Conservation (phyloP, 2,888 invertebrate genomes). For the Tachina fera region DNA sequence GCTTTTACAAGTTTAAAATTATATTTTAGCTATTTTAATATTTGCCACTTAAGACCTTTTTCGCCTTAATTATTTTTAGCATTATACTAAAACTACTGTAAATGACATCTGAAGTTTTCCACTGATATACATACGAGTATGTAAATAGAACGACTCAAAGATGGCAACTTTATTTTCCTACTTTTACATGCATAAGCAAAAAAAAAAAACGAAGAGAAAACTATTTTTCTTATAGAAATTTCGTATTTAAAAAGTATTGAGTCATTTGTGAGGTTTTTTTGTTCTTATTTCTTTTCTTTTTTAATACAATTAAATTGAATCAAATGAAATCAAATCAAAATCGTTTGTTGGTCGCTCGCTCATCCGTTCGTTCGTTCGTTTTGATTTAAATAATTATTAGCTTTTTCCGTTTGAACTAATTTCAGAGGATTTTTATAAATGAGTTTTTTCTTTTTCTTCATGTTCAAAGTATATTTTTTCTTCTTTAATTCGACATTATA, state of each 20-base stretch:
- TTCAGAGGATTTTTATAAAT: slow-evolving; percentile 61
- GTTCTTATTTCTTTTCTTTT: slow-evolving; percentile 12
- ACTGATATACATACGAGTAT: not conserved
- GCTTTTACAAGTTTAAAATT: too few species aligned
- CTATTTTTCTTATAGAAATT: slow-evolving; percentile 9
- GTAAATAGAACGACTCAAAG: slow-evolving; percentile 1
- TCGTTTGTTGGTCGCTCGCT: slow-evolving; percentile 23
- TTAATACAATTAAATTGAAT: slow-evolving; percentile 63
- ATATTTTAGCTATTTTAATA: not conserved
- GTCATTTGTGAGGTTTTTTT: slow-evolving; percentile 45
- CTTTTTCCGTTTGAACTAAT: slow-evolving; percentile 71
- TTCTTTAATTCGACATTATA: slow-evolving; percentile 23
- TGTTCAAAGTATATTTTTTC: slow-evolving; percentile 18
- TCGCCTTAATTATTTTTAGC: not conserved
- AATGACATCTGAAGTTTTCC: slow-evolving; percentile 37
- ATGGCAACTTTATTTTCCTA: slow-evolving; percentile 26
- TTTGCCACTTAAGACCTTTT: slow-evolving; percentile 37
- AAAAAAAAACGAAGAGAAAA: too few species aligned
- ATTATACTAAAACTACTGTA: slow-evolving; percentile 14
- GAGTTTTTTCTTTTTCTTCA: slow-evolving; percentile 19
- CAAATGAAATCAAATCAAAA: slow-evolving; percentile 58
- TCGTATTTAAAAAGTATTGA: slow-evolving; percentile 56
- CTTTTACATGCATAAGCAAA: not conserved
- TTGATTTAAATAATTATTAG: slow-evolving; percentile 69
- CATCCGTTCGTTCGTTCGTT: slow-evolving; percentile 33